Evolutionary conservation across 2,113 vertebrate genomes (phyloP).

Genomic region (Gopherus flavomarginatus): DNA sequence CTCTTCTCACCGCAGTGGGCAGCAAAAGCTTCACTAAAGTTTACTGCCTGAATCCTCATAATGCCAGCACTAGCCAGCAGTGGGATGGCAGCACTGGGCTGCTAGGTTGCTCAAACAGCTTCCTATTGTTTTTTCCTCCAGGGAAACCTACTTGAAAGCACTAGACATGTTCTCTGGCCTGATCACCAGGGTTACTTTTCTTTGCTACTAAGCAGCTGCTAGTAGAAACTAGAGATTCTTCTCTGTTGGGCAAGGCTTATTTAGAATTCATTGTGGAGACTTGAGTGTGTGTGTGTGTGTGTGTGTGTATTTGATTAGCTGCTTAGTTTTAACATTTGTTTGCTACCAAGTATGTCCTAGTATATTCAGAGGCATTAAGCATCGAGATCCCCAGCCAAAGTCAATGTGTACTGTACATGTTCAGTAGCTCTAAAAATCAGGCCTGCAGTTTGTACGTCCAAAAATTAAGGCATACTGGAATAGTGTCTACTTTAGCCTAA

Average conservation of each 20-base stretch:
- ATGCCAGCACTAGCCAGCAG: neutral
- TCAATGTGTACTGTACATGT: neutral
- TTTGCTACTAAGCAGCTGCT: slow-evolving; percentile 52
- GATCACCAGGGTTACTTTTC: slow-evolving; percentile 46
- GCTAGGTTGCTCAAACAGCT: neutral
- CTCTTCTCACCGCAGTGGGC: neutral
- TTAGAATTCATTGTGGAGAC: neutral
- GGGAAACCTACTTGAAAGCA: neutral
- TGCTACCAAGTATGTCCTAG: neutral
- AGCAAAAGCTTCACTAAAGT: neutral
- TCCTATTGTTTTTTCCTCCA: slow-evolving; percentile 10
- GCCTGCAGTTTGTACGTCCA: neutral
- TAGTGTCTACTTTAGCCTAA: neutral
- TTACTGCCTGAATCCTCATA: neutral
- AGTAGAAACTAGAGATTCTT: slow-evolving; percentile 37
- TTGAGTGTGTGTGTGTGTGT: neutral
- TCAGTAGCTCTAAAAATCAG: neutral
- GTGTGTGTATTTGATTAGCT: neutral
- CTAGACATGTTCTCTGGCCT: slow-evolving; percentile 35
- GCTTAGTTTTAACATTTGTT: neutral
- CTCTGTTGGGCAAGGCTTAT: slow-evolving; percentile 26
- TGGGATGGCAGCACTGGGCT: neutral
- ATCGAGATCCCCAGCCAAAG: neutral
- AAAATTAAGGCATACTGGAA: rapidly evolving
- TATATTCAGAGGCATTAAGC: neutral